Conservation (phyloP, 2,888 invertebrate genomes). For the Silvanus unidentatus region DNA sequence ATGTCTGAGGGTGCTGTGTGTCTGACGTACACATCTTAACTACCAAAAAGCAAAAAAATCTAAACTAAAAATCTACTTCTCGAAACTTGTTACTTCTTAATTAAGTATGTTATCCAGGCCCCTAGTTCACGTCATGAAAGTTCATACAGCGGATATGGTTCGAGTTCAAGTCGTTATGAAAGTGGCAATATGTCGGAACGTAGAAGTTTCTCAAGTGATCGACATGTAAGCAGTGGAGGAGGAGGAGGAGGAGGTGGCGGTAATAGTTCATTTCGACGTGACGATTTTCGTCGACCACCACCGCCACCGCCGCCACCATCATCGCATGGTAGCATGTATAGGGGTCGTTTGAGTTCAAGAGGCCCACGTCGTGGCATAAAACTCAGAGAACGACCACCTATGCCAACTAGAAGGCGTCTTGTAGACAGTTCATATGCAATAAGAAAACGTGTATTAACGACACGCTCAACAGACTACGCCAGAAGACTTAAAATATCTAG, state of each 20-base stretch:
- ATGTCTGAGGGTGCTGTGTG: conserved; percentile 27
- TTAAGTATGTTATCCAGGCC: conserved; percentile 41
- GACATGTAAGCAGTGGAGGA: neutral
- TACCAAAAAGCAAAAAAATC: conserved; percentile 10
- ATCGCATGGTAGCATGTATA: conserved; percentile 33
- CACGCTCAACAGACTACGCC: conserved; percentile 40
- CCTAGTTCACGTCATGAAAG: conserved; percentile 41
- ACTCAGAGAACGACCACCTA: conserved; percentile 51
- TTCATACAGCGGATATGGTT: conserved; percentile 39
- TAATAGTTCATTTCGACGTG: conserved; percentile 38
- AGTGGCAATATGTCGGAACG: neutral
- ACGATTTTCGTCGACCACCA: conserved; percentile 43
- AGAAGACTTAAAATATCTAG: conserved; percentile 45
- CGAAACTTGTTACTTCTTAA: conserved; percentile 21
- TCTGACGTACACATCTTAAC: conserved; percentile 2
- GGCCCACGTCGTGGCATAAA: conserved; percentile 47
- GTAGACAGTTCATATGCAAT: conserved; percentile 54
- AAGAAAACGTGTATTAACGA: conserved; percentile 48
- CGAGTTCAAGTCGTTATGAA: conserved; percentile 41
- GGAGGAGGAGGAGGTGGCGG: conserved; percentile 51
- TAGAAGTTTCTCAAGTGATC: conserved; percentile 2
- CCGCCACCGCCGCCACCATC: conserved; percentile 29
- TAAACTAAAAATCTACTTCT: conserved; percentile 8
- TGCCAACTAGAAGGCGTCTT: conserved; percentile 52
- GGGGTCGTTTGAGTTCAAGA: conserved; percentile 44